Evolutionary conservation across 2,888 invertebrate genomes (phyloP).

Genomic region (Spisula solida): DNA sequence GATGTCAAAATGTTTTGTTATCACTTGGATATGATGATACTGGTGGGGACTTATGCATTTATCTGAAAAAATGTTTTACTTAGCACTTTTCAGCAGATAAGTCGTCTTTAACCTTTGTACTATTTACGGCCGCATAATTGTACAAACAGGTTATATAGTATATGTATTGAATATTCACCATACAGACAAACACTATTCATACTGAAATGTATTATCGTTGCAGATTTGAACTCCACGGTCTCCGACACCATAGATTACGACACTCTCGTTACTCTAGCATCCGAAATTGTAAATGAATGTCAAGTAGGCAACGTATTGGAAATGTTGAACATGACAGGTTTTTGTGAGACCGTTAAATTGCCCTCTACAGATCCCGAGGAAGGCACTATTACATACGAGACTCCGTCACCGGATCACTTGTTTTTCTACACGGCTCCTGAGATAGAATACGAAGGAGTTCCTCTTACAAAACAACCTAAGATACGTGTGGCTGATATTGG

Average conservation of each 20-base stretch:
- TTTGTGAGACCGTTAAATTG: slow-evolving; percentile 56
- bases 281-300: slow-evolving; percentile 69
- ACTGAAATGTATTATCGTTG: background rate
- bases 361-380: slow-evolving; percentile 30
- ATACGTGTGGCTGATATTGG: slow-evolving; percentile 43
- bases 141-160: no score
- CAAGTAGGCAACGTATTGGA: slow-evolving; percentile 66
- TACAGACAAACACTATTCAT: no score
- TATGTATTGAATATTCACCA: no score
- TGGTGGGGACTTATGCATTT: no score
- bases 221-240: slow-evolving; percentile 44
- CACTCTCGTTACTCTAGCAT: slow-evolving; percentile 55
- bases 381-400: slow-evolving; percentile 47
- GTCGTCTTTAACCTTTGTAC: no score
- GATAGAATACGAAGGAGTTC: slow-evolving; percentile 55
- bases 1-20: no score
- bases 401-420: slow-evolving; percentile 50
- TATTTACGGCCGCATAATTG: no score
- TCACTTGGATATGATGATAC: no score
- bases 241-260: slow-evolving; percentile 40
- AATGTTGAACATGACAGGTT: slow-evolving; percentile 46
- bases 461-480: slow-evolving; percentile 48
- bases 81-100: no score
- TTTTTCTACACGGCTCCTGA: slow-evolving; percentile 41
- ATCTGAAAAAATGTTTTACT: no score